Percentiles rank a stretch among this genome's conserved stretches.
Evolutionary conservation across 2,113 vertebrate genomes (phyloP).

Genomic region (Varanus komodoensis): DNA sequence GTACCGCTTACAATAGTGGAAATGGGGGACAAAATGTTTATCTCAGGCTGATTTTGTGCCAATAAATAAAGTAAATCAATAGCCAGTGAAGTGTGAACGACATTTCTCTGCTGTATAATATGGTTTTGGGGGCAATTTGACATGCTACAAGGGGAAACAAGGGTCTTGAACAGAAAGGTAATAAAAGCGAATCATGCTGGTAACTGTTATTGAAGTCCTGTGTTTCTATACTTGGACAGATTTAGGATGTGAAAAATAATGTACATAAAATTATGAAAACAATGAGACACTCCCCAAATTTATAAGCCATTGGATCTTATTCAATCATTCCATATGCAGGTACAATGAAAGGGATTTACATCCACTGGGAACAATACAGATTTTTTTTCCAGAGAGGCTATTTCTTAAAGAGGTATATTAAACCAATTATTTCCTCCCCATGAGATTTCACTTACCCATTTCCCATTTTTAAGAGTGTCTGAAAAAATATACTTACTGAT

Average conservation of each 20-base stretch:
- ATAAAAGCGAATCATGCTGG: conserved; percentile 87
- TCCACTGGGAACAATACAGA: rapidly evolving
- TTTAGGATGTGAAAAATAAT: conserved; percentile 84
- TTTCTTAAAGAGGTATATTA: background rate
- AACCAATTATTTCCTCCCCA: rapidly evolving
- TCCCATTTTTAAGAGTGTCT: background rate
- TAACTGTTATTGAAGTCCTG: conserved; percentile 81
- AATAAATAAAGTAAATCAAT: conserved; percentile 99
- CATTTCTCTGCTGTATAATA: conserved; percentile 92
- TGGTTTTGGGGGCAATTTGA: conserved; percentile 88
- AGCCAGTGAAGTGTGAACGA: conserved; percentile 97
- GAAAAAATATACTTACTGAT: background rate
- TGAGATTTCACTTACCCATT: background rate
- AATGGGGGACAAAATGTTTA: conserved; percentile 94
- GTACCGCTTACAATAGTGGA: conserved; percentile 84
- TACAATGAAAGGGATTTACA: background rate
- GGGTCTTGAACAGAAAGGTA: conserved; percentile 85
- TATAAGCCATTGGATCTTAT: conserved; percentile 55
- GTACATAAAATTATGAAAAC: conserved; percentile 73
- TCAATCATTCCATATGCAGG: background rate
- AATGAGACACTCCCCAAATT: conserved; percentile 66
- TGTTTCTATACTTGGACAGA: conserved; percentile 78
- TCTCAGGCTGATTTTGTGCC: conserved; percentile 95
- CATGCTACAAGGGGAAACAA: conserved; percentile 88
- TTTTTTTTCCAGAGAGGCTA: background rate